Evolutionary conservation across 92 coral and sea anemone genomes (phyloP).

Genomic region (Desmophyllum pertusum): DNA sequence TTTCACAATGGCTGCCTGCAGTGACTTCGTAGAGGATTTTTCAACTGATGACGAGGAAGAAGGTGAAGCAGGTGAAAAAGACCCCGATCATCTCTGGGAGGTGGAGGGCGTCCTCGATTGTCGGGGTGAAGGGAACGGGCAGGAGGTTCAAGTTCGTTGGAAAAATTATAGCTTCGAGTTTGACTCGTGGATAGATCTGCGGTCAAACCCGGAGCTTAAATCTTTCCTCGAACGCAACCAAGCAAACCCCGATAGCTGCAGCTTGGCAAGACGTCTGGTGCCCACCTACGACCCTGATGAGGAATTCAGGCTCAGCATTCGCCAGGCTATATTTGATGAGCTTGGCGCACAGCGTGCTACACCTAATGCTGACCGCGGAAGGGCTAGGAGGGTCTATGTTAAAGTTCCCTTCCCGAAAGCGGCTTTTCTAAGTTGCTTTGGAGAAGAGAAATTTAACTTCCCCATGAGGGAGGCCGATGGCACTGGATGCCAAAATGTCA

Average conservation of each 20-base stretch:
- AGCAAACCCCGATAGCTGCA: conserved; percentile 52
- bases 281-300: conserved; percentile 26
- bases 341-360: conserved; percentile 40
- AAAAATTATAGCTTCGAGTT: conserved; percentile 8
- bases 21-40: background rate
- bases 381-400: conserved; percentile 25
- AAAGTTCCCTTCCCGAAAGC: too few species aligned
- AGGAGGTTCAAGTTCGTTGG: conserved; percentile 26
- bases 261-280: conserved; percentile 9
- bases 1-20: too few species aligned
- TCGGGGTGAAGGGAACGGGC: background rate
- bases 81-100: conserved; percentile 10
- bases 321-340: too few species aligned
- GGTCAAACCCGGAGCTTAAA: conserved; percentile 25
- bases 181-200: conserved; percentile 46
- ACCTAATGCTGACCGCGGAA: conserved; percentile 31
- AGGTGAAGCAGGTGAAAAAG: background rate
- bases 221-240: conserved; percentile 39
- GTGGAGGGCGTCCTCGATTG: background rate
- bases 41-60: background rate
- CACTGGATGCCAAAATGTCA: conserved; percentile 27
- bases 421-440: too few species aligned
- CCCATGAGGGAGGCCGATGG: conserved; percentile 28
- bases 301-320: too few species aligned
- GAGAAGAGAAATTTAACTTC: conserved; percentile 50